Base-by-base conservation (phyloP, 1,140 invertebrate species). In the Hesperophylax magnus region DNA sequence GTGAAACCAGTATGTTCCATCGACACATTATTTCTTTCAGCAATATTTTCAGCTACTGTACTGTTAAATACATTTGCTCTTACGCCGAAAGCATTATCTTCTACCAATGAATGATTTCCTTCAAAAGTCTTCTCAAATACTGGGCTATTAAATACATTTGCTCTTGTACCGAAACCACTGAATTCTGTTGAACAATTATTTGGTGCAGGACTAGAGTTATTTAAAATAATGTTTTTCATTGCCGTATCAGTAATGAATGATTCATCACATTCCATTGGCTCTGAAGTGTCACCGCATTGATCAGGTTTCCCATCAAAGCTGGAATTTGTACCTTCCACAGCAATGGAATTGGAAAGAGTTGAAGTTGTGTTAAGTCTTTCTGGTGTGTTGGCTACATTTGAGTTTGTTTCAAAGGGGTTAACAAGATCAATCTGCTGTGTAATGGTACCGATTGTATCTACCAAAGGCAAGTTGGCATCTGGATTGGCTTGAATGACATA, bases 241-340 rank as follows among this genome's bases (percentile, higher is more conserved):
- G 56, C 56, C n/a, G n/a, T 71, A 18, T 71, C 71, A 72, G 56
- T 20, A 67, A 52, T 54, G 5, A 69, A 77, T 22, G 63, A 69
- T 11, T 56, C 60, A 67, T 69, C 78, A 52, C 78, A 79, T 20
- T 79, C 78, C 78, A 79, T 79, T 0, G 78, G 78, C 31, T 79
- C 78, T 4, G 52, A 65, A 53, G n/a, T 65, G 24, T 75, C 53
- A 1, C 5, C 24, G 11, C 27, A 27, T 34, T 27, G 24, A 15
- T 67, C 27, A 67, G 24, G 22, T 39, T 67, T 27, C 17, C 24
- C 63, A 72, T 54, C 69, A 53, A 72, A 72, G 7, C n/a, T 72
- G 3, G 14, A 8, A 54, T 72, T 52, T 24, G 4, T 53, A 11
- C 47, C 20, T 15, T 54, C 65, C 18, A 20, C 47, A 53, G 14